Evolutionary conservation across 1,140 invertebrate genomes (phyloP).

Genomic region (Drosophila tsacasi): DNA sequence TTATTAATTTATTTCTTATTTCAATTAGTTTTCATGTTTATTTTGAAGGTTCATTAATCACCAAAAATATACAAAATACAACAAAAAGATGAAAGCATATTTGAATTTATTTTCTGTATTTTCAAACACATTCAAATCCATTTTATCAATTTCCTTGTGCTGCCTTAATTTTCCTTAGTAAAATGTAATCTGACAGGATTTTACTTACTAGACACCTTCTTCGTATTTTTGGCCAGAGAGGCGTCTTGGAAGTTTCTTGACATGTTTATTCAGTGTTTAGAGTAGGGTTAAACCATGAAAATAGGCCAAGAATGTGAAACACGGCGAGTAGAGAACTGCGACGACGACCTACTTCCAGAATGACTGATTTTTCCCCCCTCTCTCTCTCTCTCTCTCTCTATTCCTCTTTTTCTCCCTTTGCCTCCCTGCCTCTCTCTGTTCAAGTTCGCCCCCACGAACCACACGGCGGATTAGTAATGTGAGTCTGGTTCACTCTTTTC

Average conservation of each 20-base stretch:
- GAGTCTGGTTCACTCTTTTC: background rate
- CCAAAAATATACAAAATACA: background rate
- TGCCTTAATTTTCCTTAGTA: too few relatives aligned
- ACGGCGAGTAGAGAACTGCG: constrained; percentile 11
- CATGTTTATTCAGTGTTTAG: constrained; percentile 10
- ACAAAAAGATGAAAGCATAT: background rate
- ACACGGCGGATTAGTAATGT: constrained; percentile 64
- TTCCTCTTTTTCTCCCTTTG: background rate
- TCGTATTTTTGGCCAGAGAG: background rate
- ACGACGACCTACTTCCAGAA: constrained; percentile 18
- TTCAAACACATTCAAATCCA: background rate
- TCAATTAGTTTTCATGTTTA: background rate
- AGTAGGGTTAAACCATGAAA: constrained; percentile 3
- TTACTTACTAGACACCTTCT: background rate
- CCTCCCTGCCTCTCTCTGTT: too few relatives aligned
- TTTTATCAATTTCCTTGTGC: too few relatives aligned
- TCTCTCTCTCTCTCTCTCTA: background rate
- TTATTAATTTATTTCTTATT: background rate
- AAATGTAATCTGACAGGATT: background rate
- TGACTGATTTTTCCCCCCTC: constrained; percentile 2
- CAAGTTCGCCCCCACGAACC: background rate
- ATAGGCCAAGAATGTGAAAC: constrained; percentile 20
- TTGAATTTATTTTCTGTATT: background rate
- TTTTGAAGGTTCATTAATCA: background rate
- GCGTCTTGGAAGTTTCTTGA: background rate